Evolutionary conservation across 2,888 invertebrate genomes (phyloP).

Genomic region (Xestobium rufovillosum): DNA sequence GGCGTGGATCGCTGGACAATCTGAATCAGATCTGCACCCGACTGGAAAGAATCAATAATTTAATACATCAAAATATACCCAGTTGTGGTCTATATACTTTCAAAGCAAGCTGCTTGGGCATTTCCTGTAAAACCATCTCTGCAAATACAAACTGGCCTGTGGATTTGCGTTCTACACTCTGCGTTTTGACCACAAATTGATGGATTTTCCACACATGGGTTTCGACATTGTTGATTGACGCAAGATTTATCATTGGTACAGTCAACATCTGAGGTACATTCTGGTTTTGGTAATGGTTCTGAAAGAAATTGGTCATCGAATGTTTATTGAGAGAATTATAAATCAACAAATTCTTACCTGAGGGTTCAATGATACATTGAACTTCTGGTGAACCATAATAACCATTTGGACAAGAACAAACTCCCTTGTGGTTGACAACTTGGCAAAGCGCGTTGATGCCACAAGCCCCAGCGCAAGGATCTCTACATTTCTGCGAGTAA

Average conservation of each 20-base stretch:
- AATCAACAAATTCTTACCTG: constrained; percentile 22
- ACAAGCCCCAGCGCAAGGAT: constrained; percentile 76
- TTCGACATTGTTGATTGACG: constrained; percentile 62
- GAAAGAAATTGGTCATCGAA: too few relatives aligned
- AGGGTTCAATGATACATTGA: constrained; percentile 54
- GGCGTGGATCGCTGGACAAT: constrained; percentile 73
- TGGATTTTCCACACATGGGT: constrained; percentile 61
- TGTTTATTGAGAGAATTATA: constrained; percentile 4
- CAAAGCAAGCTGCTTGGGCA: constrained; percentile 68
- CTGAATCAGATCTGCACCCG: constrained; percentile 78
- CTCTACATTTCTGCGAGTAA: constrained; percentile 72
- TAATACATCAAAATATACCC: too few relatives aligned
- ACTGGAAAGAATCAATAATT: constrained; percentile 45
- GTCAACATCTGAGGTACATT: constrained; percentile 68
- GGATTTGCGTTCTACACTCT: constrained; percentile 68
- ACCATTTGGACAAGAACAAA: constrained; percentile 74
- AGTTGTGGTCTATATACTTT: too few relatives aligned
- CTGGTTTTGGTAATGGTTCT: constrained; percentile 54
- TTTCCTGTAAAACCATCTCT: constrained; percentile 77
- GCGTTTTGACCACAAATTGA: constrained; percentile 71
- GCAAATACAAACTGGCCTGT: constrained; percentile 76
- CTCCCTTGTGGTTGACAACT: constrained; percentile 69
- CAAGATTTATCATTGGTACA: constrained; percentile 80
- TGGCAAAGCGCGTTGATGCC: constrained; percentile 77
- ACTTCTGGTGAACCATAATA: constrained; percentile 73